Conservation (phyloP, 2,797 vertebrate genomes). For the Pantherophis alleghaniensis region DNA sequence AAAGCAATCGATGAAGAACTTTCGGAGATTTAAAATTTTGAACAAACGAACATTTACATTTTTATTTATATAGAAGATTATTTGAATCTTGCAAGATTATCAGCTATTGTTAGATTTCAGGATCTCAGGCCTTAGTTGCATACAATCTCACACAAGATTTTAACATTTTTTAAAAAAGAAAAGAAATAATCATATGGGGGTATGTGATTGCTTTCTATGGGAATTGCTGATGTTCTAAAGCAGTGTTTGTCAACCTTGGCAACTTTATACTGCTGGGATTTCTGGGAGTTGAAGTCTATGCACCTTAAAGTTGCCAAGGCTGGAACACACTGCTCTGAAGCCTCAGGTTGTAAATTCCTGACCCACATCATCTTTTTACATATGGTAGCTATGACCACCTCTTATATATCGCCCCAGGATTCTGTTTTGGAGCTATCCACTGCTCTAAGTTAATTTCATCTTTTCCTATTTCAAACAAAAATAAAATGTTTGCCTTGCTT, state of each 20-base stretch:
- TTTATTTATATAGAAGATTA: too few species aligned
- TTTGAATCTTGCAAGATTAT: not conserved
- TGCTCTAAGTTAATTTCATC: not conserved
- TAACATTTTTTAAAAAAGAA: not conserved
- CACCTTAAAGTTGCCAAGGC: not conserved
- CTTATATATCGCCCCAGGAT: not conserved
- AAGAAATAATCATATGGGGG: not conserved
- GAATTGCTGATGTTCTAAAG: not conserved
- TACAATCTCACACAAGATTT: not conserved
- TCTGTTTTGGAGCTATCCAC: not conserved
- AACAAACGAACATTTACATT: too few species aligned
- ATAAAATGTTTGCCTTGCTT: not conserved
- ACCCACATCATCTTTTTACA: not conserved
- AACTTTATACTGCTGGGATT: not conserved
- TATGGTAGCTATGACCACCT: not conserved
- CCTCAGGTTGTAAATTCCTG: not conserved
- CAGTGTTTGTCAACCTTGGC: not conserved
- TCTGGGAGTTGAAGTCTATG: not conserved
- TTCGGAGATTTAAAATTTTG: too few species aligned
- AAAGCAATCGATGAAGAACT: too few species aligned
- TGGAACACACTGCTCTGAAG: not conserved
- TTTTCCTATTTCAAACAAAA: not conserved
- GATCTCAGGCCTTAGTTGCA: not conserved
- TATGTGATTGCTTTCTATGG: not conserved
- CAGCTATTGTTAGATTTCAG: not conserved